These are phyloP conservation scores for Cephalotes varians DNA, from an alignment of 2,888 invertebrate species.

Conservation along the genomic window DNA sequence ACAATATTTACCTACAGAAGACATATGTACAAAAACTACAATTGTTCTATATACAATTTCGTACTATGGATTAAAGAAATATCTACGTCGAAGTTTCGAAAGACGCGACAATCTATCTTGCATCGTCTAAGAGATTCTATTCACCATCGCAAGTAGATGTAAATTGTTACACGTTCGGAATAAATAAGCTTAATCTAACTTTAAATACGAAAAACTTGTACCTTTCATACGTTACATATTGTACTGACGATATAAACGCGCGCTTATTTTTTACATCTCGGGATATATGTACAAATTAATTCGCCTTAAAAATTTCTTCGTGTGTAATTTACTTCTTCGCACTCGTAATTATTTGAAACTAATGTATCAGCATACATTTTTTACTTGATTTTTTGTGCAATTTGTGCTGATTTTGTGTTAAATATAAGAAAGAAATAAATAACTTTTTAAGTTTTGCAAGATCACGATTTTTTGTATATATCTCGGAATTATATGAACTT, in stretches of 20 bases:
- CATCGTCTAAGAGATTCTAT: background rate
- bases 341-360: background rate
- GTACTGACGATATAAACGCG: background rate
- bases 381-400: background rate
- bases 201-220: conserved; percentile 34
- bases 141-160: background rate
- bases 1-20: conserved; percentile 21
- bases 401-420: no score
- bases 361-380: background rate
- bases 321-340: background rate
- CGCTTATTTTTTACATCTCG: conserved; percentile 22
- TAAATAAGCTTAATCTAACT: conserved; percentile 62
- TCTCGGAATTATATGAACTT: background rate
- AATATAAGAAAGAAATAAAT: background rate
- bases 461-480: background rate
- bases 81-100: background rate
- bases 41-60: conserved; percentile 43
- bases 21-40: conserved; percentile 53
- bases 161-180: conserved; percentile 48
- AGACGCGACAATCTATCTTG: background rate
- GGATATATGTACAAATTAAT: background rate
- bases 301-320: background rate
- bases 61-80: conserved; percentile 12
- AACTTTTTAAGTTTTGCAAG: background rate
- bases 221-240: conserved; percentile 6